Percentiles rank a stretch among this genome's conserved stretches.
Evolutionary conservation across 2,113 vertebrate species (phyloP).

Genomic region (Acrocephalus arundinaceus): DNA sequence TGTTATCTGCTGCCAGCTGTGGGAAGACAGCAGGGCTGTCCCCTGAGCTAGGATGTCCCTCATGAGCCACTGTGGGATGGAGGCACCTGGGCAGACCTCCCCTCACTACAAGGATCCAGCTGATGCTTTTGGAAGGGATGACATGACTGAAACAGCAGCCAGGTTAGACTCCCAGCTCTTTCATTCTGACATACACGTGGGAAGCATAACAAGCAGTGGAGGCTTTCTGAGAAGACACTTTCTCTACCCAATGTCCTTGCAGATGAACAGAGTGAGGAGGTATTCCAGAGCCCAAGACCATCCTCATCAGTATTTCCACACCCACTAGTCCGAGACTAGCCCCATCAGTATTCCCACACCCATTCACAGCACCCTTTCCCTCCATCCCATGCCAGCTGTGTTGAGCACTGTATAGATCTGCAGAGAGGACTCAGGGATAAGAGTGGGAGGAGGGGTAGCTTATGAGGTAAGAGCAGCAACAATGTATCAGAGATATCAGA

Average conservation of each 20-base stretch:
- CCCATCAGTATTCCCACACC: not conserved
- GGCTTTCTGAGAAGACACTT: not conserved
- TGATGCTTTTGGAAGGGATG: not conserved
- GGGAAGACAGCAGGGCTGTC: not conserved
- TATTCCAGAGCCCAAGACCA: not conserved
- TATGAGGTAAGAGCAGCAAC: not conserved
- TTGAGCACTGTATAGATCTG: not conserved
- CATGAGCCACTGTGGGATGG: fast-evolving
- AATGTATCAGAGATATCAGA: not conserved
- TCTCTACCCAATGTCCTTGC: not conserved
- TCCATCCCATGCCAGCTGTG: no score
- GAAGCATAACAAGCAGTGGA: not conserved
- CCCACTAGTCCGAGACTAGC: not conserved
- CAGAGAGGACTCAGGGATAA: not conserved
- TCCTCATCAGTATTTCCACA: not conserved
- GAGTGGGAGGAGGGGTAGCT: not conserved
- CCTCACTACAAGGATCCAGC: not conserved
- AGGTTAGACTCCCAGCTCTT: not conserved
- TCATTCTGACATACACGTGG: not conserved
- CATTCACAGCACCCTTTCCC: not conserved
- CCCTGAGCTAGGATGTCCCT: not conserved
- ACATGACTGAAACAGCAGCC: not conserved
- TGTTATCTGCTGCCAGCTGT: not conserved
- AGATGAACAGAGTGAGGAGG: not conserved
- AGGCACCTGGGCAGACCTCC: not conserved